Evolutionary conservation across 2,797 vertebrate genomes (phyloP), one percentile per base, ranked within the genome.

Genomic region (Eupleurogrammus muticus): DNA sequence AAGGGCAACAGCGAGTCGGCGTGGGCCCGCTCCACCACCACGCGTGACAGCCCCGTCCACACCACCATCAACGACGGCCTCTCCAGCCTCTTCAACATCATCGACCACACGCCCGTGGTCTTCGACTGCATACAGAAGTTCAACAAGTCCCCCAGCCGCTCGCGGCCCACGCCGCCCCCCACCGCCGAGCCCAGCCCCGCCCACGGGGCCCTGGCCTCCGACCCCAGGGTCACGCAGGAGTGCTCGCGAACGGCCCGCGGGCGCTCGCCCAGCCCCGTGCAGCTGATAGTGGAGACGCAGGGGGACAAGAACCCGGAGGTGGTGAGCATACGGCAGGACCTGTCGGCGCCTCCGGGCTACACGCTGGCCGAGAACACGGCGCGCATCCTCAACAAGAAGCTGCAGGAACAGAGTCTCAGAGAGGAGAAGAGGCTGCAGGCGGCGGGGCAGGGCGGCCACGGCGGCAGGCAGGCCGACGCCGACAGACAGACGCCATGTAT

Each of bases 81-180:
- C 76, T 99, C 98, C 89, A 99, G 98, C 91, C 95, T 99, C 84
- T 99, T 99, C 91, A 99, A 96, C 91, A 99, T 99, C 88, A 98
- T 99, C 35, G 98, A 99, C 91, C 97, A 99, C 83, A 97, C 95
- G 8, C 97, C 97, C 0, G 91, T 95, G 54, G 93, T 81, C 62
- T 96, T 93, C 28, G 98, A 98, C 69, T 63, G 92, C 66, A 82
- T 94, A 51, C 96, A 95, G 84, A 98, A 97, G 92, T 96, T 96
- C 71, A 88, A 90, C 63, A 95, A 95, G 75, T 96, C 97, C 2
- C 94, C 93, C 36, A 96, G 95, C 69, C 93, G 95, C 68, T 95
- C 96, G 36, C 94, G 93, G 13, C 94, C 96, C 2, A 89, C 90
- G 23, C 92, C 91, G 4, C 75, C 80, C 24, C 16, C 83, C 83